Percentiles rank a stretch among this genome's conserved stretches.
These are phyloP conservation scores for Clytia hemisphaerica DNA, from an alignment of 30 jellyfish, hydroid and myxozoan species.

Conservation along the genomic window DNA sequence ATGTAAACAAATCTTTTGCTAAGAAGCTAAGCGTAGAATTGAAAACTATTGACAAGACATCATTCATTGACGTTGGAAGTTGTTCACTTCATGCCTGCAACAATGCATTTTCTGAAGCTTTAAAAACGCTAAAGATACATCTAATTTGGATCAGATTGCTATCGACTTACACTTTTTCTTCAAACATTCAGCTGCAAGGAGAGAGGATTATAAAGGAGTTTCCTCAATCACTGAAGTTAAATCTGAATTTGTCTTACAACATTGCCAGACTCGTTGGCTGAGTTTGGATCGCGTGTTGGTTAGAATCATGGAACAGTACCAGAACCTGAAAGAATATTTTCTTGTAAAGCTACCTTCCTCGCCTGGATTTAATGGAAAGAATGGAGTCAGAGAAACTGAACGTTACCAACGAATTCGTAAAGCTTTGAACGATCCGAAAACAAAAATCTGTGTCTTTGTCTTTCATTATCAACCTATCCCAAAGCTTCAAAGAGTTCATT, in stretches of 20 bases:
- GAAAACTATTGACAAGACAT: too few relatives aligned
- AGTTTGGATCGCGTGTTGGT: background rate
- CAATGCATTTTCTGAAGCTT: too few relatives aligned
- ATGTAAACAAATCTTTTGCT: background rate
- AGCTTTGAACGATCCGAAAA: too few relatives aligned
- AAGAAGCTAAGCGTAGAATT: background rate
- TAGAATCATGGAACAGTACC: background rate
- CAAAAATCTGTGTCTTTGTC: background rate
- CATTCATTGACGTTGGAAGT: too few relatives aligned
- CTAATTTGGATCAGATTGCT: too few relatives aligned
- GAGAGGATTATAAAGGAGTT: background rate
- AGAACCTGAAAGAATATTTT: background rate
- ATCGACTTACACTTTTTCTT: background rate
- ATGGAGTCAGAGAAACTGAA: too few relatives aligned
- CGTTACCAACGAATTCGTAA: too few relatives aligned
- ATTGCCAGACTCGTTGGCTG: background rate
- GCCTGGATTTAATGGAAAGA: too few relatives aligned
- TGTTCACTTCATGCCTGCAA: too few relatives aligned
- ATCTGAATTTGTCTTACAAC: background rate
- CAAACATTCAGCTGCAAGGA: background rate
- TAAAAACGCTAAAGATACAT: too few relatives aligned
- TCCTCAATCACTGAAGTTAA: background rate
- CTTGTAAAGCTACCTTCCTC: too few relatives aligned
- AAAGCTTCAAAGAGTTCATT: background rate
- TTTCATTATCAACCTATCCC: background rate